Evolutionary conservation across 2,113 vertebrate genomes (phyloP), one percentile per base, ranked within the genome.

Genomic region (Microcebus tavaratra): DNA sequence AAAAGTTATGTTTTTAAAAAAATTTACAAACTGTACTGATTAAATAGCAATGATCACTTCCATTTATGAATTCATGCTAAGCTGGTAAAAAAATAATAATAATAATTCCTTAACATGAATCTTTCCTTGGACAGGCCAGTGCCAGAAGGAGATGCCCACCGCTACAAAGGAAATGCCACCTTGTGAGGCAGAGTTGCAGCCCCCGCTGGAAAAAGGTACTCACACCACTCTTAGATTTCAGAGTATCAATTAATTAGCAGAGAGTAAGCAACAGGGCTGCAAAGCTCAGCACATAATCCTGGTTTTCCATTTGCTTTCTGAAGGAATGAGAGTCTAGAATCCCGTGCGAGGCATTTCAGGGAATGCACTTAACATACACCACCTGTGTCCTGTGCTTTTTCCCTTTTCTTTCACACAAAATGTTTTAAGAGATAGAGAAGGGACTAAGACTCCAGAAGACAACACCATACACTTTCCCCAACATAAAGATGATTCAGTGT

Each of bases 301-400:
- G 8, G 55, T 10, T n/a, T 6, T 8, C 1, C 29, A 1, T 13
- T 20, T 20, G 75, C 61, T 31, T 13, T 9, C 5, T 14, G 3
- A 31, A 1, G 6, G 29, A 10, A 4, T 0, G 2, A 0, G 6
- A 3, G 0, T 1, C 5, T 1, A 1, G 14, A 50, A 0, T 12
- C 15, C 7, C 21, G 8, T 48, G 2, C 14, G 34, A 0, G 0
- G 4, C 9, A 6, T 11, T 1, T 10, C 91, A 11, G 8, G 36
- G 42, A 39, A 34, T 0, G 15, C 53, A 5, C 31, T 7, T 3
- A 31, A 34, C 36, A 63, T 1, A 25, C 83, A 20, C 8, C 21
- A 6, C 36, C 36, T 55, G 21, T 9, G 29, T 20, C 36, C 36
- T 63, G 21, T 20, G 42, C 50, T 23, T 4, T 14, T 39, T 6